Conservation (phyloP, 92 coral and sea anemone genomes). For the Desmophyllum pertusum region DNA sequence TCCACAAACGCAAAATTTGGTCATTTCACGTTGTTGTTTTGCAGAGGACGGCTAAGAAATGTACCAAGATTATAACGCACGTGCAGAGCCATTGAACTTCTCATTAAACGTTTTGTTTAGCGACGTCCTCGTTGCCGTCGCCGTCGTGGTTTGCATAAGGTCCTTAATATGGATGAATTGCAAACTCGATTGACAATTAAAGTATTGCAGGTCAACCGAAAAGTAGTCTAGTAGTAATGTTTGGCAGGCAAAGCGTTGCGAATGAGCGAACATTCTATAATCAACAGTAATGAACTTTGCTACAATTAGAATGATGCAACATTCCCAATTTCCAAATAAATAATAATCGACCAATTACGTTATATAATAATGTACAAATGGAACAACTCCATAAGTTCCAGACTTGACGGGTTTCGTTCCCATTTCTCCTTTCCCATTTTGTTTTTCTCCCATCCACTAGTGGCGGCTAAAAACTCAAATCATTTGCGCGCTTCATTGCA, state of each 20-base stretch:
- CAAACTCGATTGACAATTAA: not conserved
- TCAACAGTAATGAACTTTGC: not conserved
- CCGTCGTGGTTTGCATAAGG: no score
- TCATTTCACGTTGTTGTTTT: no score
- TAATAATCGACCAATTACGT: constrained; percentile 34
- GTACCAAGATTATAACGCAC: no score
- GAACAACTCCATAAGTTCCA: constrained; percentile 35
- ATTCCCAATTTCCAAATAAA: constrained; percentile 24
- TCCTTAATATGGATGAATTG: no score
- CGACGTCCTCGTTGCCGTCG: no score
- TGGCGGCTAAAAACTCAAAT: constrained; percentile 25
- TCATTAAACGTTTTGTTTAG: no score
- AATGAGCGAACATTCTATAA: not conserved
- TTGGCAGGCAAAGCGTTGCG: not conserved
- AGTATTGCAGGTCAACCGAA: not conserved
- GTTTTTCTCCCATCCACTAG: constrained; percentile 9
- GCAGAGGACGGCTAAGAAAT: no score
- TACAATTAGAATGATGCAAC: constrained; percentile 20
- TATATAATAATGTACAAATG: constrained; percentile 36
- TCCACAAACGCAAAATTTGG: no score
- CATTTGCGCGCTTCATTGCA: constrained; percentile 6
- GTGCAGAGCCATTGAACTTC: no score
- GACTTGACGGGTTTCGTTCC: constrained; percentile 18
- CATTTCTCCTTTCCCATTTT: not conserved
- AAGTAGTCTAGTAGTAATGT: not conserved